These are phyloP conservation scores for Rhinopomastus cyanomelas DNA, from an alignment of 2,113 vertebrate species.

Conservation along the genomic window DNA sequence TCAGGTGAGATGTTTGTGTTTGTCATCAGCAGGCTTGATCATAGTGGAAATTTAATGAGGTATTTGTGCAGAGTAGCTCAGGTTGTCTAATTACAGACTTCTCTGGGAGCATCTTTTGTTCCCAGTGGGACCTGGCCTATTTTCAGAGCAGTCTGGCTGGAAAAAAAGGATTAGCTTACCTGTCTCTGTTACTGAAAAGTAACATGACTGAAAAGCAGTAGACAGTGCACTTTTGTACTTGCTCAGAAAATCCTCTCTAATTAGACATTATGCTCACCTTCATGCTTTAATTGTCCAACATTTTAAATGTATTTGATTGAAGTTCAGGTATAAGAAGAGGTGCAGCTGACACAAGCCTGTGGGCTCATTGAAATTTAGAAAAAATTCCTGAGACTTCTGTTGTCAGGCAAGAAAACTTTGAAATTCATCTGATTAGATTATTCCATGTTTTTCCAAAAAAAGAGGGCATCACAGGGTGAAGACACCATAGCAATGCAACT, in stretches of 20 bases:
- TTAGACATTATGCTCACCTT: neutral
- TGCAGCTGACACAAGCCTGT: neutral
- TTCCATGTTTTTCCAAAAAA: neutral
- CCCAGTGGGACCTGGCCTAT: constrained; percentile 29
- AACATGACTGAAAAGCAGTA: neutral
- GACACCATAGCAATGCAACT: neutral
- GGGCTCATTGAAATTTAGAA: neutral
- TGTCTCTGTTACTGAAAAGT: constrained; percentile 24
- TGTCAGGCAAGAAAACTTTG: neutral
- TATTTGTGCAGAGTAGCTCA: constrained; percentile 12
- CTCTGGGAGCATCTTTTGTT: constrained; percentile 37
- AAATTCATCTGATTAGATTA: neutral
- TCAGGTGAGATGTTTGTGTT: constrained; percentile 9
- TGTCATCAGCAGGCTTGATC: constrained; percentile 34
- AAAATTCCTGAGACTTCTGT: neutral
- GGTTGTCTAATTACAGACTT: constrained; percentile 46
- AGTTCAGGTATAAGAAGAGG: neutral
- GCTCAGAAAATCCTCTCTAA: neutral
- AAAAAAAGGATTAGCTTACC: constrained; percentile 46
- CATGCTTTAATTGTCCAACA: neutral
- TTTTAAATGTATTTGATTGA: neutral
- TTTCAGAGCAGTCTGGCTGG: constrained; percentile 4
- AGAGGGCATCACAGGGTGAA: neutral
- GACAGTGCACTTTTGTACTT: neutral
- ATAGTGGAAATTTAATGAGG: constrained; percentile 26